Base-by-base conservation (phyloP, 2,113 vertebrate genomes). In the Sigmodon hispidus region DNA sequence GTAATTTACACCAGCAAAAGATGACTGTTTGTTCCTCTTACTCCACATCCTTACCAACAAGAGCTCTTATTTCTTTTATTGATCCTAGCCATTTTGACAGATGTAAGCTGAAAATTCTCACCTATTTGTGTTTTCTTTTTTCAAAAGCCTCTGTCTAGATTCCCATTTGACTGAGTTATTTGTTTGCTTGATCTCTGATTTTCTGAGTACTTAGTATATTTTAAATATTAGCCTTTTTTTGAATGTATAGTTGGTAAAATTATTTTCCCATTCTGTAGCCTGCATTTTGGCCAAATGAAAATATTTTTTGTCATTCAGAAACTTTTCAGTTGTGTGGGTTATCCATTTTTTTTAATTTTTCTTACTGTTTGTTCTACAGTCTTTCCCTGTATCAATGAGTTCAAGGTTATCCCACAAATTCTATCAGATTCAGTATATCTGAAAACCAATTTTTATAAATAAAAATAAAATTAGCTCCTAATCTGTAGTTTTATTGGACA, bases 191-290 rank as follows among this genome's bases (percentile, higher is more conserved):
- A 21, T 36, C 50, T 52, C 16, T 31, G 55, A 9, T 11, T 8
- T n/a, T 79, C 36, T n/a, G 1, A 36, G 50, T 22, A n/a, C 17
- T 80, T 36, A 80, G 5, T 55, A 9, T 55, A 22, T 80, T 55
- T 52, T 9, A 0, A 0, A n/a, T 55, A 36, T 80, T n/a, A 36
- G 10, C 10, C 17, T 4, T 80, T 5, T n/a, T 34, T 55, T 2
- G 19, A 2, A 80, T n/a, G 9, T 79, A 5, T 11, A 55, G 3
- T 55, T 9, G 1, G 48, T 36, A 79, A 79, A 79, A 79, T 21
- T 36, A 29, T 77, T 77, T 55, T 22, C 19, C 34, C 48, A n/a
- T 21, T 52, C 48, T 11, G 50, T 36, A 79, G 48, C 3, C 50
- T 77, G 15, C 15, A 79, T 52, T 79, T 79, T 52, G 31, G 17